These are phyloP conservation scores for Morus bassanus DNA, from an alignment of 2,797 vertebrate species.

Conservation along the genomic window DNA sequence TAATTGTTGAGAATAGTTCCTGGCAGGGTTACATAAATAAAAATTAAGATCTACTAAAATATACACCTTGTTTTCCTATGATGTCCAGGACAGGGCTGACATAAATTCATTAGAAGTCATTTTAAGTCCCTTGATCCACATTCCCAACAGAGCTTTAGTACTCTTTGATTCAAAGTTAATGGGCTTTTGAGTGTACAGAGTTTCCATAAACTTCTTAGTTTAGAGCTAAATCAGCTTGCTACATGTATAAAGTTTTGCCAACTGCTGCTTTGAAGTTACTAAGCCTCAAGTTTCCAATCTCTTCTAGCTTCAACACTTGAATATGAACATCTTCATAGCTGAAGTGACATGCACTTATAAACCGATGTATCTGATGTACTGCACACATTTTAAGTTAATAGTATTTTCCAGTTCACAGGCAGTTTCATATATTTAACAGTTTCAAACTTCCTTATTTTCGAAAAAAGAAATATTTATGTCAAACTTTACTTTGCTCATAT, in stretches of 20 bases:
- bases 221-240: not conserved
- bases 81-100: not conserved
- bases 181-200: not conserved
- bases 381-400: not conserved
- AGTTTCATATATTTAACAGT: not conserved
- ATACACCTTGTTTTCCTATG: not conserved
- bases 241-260: not conserved
- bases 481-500: not conserved
- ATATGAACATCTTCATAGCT: not conserved
- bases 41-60: not conserved
- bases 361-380: not conserved
- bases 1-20: not conserved
- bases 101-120: not conserved
- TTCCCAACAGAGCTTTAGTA: not conserved
- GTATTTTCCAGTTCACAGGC: not conserved
- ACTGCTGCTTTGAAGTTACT: not conserved
- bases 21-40: not conserved
- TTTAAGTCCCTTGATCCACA: not conserved
- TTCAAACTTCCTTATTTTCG: not conserved
- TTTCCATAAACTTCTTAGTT: slow-evolving; percentile 27
- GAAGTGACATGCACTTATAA: not conserved
- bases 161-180: slow-evolving; percentile 31
- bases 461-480: not conserved
- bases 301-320: not conserved
- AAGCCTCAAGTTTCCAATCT: not conserved